These are phyloP conservation scores for Caiman crocodilus DNA, from an alignment of 2,797 vertebrate genomes.

Conservation along the genomic window DNA sequence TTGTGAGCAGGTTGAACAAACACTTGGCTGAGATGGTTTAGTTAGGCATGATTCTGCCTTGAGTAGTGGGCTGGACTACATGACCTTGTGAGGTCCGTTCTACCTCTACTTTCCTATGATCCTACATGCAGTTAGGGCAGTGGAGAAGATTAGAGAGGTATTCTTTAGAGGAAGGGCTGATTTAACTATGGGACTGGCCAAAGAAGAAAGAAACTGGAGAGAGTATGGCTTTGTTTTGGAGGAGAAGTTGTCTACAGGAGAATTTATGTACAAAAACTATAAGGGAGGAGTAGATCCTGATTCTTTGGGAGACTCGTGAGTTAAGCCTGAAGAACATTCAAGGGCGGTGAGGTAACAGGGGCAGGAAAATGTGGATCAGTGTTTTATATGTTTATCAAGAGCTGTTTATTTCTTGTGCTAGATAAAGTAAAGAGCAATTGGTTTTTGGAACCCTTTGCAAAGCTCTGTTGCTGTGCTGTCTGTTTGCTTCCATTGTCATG, in stretches of 20 bases:
- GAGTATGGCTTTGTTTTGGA: neutral
- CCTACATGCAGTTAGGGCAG: neutral
- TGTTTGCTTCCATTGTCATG: neutral
- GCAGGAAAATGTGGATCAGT: neutral
- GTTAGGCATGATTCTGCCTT: too few relatives aligned
- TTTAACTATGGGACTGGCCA: neutral
- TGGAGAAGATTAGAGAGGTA: neutral
- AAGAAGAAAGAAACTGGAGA: neutral
- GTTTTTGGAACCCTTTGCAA: too few relatives aligned
- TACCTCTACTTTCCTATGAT: too few relatives aligned
- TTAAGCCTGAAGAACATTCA: neutral
- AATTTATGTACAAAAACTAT: too few relatives aligned
- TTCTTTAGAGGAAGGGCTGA: neutral
- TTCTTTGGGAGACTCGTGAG: neutral
- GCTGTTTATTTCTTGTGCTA: neutral
- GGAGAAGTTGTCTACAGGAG: neutral
- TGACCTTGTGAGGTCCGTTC: too few relatives aligned
- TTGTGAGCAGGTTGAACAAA: too few relatives aligned
- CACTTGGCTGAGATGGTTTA: too few relatives aligned
- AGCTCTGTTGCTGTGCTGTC: neutral
- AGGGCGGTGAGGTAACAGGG: neutral
- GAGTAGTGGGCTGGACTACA: too few relatives aligned
- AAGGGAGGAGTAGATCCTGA: too few relatives aligned
- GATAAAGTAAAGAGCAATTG: neutral
- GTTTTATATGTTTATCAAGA: neutral